Conservation (phyloP, 2,888 invertebrate species). For the Epinotia brunnichana region DNA sequence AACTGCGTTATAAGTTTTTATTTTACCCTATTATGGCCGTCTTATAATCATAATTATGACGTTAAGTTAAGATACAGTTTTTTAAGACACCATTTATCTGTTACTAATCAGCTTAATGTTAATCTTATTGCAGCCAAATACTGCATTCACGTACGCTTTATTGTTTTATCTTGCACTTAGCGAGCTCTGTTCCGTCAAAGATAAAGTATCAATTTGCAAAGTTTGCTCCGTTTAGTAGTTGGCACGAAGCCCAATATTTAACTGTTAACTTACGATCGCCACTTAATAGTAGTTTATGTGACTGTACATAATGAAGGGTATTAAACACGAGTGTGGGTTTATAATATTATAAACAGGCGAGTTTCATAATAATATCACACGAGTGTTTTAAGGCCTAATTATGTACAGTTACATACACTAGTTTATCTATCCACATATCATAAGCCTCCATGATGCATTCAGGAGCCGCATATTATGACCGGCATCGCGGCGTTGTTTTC, state of each 20-base stretch:
- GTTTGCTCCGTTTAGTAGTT: constrained; percentile 36
- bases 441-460: too few relatives aligned
- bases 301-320: too few relatives aligned
- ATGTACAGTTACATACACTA: too few relatives aligned
- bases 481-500: too few relatives aligned
- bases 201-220: constrained; percentile 41
- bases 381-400: too few relatives aligned
- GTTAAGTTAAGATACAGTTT: not conserved
- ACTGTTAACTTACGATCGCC: constrained; percentile 29
- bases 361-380: too few relatives aligned
- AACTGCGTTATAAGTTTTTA: constrained; percentile 1
- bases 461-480: too few relatives aligned
- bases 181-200: constrained; percentile 27
- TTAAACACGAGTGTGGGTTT: too few relatives aligned
- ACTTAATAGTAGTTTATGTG: constrained; percentile 7
- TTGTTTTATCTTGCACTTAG: constrained; percentile 41
- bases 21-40: not conserved
- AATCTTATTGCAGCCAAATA: constrained; percentile 18
- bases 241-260: constrained; percentile 28
- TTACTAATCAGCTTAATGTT: constrained; percentile 2
- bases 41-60: too few relatives aligned
- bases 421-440: too few relatives aligned
- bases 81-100: not conserved
- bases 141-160: constrained; percentile 36
- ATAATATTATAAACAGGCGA: too few relatives aligned